Base-by-base conservation (phyloP, 2,888 invertebrate genomes). In the Mongoloraphidia duomilia region DNA sequence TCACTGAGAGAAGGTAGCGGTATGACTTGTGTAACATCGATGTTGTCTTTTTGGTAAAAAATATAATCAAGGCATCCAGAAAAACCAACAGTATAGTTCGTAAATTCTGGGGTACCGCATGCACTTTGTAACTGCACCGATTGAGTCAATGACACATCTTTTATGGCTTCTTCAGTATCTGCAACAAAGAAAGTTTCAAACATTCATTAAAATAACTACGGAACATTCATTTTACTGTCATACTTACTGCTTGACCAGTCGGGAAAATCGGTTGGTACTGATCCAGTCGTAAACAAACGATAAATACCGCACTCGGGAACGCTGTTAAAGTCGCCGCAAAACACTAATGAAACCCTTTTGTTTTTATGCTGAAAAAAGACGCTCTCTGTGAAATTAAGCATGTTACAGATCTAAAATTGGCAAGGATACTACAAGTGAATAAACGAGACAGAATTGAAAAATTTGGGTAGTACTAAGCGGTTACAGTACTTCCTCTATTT, bases 321-420 rank as follows among this genome's bases (percentile, higher is more conserved):
- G 65, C 90, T 92, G 63, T 96, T 96, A 60, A 95, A 94, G 65
- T 96, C 96, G 1, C 96, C 96, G 67, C 90, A 89, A 57, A 93
- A 77, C 51, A 96, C 65, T 3, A 92, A 60, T 2, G 84, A 80
- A 35, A 88, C 69, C 43, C 71, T 66, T 34, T 67, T 62, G 1
- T 64, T 60, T 6, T 67, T 63, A 50, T 69, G 57, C 71, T 74
- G 54, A 49, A 63, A 26, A 26, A 26, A 26, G 26, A 26, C 26
- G 6, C 2, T 17, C 17, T n/a, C n/a, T n/a, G n/a, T n/a, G n/a
- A n/a, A n/a, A n/a, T n/a, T n/a, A n/a, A n/a, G 4, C 17, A 4
- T 2, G 17, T 17, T 4, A 17, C 2, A 17, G 17, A 17, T 26
- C 5, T 6, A 26, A n/a, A n/a, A n/a, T n/a, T n/a, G n/a, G n/a